Conservation (phyloP, 1,140 invertebrate genomes). For the Pseudomyrmex cubaensis region DNA sequence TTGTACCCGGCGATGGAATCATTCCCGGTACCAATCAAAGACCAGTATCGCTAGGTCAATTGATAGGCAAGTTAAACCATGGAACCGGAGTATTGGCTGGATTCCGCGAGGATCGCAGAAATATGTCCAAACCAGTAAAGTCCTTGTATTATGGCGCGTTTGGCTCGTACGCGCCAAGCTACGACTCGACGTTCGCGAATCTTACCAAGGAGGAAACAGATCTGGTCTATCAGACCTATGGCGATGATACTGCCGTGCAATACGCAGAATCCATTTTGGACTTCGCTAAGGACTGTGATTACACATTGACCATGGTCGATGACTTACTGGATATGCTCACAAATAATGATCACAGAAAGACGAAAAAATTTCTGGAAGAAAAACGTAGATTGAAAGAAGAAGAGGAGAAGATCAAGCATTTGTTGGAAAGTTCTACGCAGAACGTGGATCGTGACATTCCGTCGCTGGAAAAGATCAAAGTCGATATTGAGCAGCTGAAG, state of each 20-base stretch:
- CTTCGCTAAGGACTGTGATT: slow-evolving; percentile 94
- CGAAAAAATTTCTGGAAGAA: slow-evolving; percentile 89
- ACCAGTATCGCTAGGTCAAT: slow-evolving; percentile 92
- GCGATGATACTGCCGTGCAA: slow-evolving; percentile 94
- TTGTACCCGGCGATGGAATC: slow-evolving; percentile 92
- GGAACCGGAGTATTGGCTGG: slow-evolving; percentile 90
- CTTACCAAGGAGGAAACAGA: slow-evolving; percentile 97
- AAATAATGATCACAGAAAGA: slow-evolving; percentile 93
- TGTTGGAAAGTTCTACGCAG: slow-evolving; percentile 85
- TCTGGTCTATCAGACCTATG: slow-evolving; percentile 95
- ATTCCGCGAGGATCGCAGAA: slow-evolving; percentile 95
- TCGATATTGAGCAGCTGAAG: slow-evolving; percentile 91
- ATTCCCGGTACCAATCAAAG: slow-evolving; percentile 90
- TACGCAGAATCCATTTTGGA: slow-evolving; percentile 94
- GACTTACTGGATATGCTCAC: slow-evolving; percentile 93
- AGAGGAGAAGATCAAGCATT: slow-evolving; percentile 86
- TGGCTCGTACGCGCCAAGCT: slow-evolving; percentile 97
- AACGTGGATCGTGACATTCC: slow-evolving; percentile 85
- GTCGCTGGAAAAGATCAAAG: slow-evolving; percentile 86
- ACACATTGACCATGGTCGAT: slow-evolving; percentile 93
- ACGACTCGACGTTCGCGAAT: slow-evolving; percentile 98
- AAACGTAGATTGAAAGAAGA: slow-evolving; percentile 87
- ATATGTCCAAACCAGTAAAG: slow-evolving; percentile 94
- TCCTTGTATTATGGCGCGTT: slow-evolving; percentile 97
- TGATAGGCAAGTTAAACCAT: slow-evolving; percentile 93